A percentile compares a stretch with the other conserved stretches of the same genome.
Evolutionary conservation across 2,888 invertebrate species (phyloP).

Genomic region (Hybos culiciformis): DNA sequence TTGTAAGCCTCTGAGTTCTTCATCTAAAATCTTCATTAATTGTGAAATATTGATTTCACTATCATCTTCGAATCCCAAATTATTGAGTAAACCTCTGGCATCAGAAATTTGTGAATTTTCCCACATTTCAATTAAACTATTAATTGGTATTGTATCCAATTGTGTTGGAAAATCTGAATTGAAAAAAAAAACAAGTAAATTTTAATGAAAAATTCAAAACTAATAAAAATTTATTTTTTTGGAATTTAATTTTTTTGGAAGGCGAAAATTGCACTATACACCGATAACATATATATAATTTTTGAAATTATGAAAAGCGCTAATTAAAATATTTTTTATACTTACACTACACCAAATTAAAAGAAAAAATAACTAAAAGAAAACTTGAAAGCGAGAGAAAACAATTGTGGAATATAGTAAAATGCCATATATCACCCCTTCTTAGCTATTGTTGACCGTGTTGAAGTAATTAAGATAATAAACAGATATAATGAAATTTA

Average conservation of each 20-base stretch:
- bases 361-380: too few species aligned
- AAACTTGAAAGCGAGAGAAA: too few species aligned
- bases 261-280: not conserved
- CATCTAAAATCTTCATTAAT: constrained; percentile 53
- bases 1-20: constrained; percentile 41
- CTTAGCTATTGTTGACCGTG: too few species aligned
- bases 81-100: constrained; percentile 48
- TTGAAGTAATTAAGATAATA: too few species aligned
- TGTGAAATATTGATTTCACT: constrained; percentile 47
- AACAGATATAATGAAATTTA: too few species aligned
- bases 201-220: constrained; percentile 5
- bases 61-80: constrained; percentile 49
- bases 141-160: constrained; percentile 34
- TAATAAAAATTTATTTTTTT: constrained; percentile 10
- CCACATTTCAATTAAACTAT: constrained; percentile 55
- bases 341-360: too few species aligned
- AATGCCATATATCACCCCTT: too few species aligned
- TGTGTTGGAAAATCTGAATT: constrained; percentile 24
- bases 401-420: too few species aligned
- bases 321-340: too few species aligned
- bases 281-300: not conserved
- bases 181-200: not conserved
- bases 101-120: constrained; percentile 53
- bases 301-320: too few species aligned
- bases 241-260: not conserved